phyloP scores from a whole-genome alignment of 2,113 vertebrate species.

The Aegypius monachus region DNA sequence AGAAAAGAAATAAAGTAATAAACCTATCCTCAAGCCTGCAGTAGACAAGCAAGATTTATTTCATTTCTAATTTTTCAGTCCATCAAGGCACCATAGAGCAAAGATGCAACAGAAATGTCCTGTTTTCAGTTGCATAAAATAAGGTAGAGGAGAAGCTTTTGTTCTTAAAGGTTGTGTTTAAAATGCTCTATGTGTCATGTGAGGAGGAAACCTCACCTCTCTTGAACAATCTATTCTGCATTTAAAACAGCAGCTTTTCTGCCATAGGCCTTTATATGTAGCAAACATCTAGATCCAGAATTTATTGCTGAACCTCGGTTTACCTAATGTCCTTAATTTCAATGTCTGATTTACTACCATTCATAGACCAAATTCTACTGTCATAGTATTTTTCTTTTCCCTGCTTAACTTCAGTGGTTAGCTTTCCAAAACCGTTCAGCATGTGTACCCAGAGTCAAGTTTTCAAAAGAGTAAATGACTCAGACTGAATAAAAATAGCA shows the following conservation, averaged over 20 bases:
- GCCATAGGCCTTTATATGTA: rapidly evolving
- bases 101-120: not conserved
- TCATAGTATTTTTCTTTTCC: not conserved
- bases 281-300: not conserved
- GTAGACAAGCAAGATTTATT: not conserved
- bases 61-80: not conserved
- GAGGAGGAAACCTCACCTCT: not conserved
- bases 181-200: not conserved
- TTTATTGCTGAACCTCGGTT: not conserved
- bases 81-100: not conserved
- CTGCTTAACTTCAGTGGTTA: not conserved
- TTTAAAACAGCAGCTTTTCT: not conserved
- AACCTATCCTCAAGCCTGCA: not conserved
- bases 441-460: not conserved
- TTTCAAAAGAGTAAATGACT: not conserved
- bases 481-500: not conserved
- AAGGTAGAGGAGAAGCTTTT: not conserved
- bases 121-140: not conserved
- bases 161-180: not conserved
- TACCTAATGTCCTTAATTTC: not conserved
- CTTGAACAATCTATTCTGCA: not conserved
- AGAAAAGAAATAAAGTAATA: not conserved
- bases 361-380: not conserved
- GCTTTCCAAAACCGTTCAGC: not conserved
- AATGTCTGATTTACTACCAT: not conserved